Evolutionary conservation across 2,113 vertebrate species (phyloP), one percentile per base, ranked within the genome.

Genomic region (Callithrix jacchus): DNA sequence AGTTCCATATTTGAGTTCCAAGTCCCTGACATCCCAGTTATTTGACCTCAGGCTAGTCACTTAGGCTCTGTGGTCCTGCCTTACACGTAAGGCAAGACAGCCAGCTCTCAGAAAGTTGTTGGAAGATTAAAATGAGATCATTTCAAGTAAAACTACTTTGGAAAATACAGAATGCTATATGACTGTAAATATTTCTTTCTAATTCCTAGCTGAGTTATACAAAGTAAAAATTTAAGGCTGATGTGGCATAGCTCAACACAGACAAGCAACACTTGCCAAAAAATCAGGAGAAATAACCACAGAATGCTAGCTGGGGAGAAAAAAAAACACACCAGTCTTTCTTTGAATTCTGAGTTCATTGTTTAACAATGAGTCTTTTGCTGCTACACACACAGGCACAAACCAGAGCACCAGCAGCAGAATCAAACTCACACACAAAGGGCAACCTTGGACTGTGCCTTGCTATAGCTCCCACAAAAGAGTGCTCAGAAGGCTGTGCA

Each of bases 231-330:
- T 56, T 77, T 71, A 66, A 76, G 81, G 89, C 87, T 93, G 84
- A 91, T 77, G 96, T 95, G 89, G 96, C 70, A 94, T 27, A 92
- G 89, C 71, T 90, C 84, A 56, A 97, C 87, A 97, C 20, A 94
- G 27, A 92, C 42, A 42, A 91, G 86, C 27, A 96, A 84, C 21
- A 87, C n/a, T 94, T 81, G 95, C 96, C 96, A 96, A 92, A 94
- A 97, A 92, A 87, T 94, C 92, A 92, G 76, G n/a, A 97, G 84
- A 95, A 97, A 97, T 95, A 95, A 98, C 96, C 96, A 94, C 89
- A 94, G 84, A 94, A 94, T 68, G 87, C 83, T 79, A 88, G 79
- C 73, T 47, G 58, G 40, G 17, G 35, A 45, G 8, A 8, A 8
- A 37, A 20, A 20, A 4, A 95, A 80, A 54, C 96, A 93, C 93